A percentile compares a stretch with the other conserved stretches of the same genome.
Evolutionary conservation across 1,140 invertebrate genomes (phyloP).

Genomic region (Lordiphosa collinella): DNA sequence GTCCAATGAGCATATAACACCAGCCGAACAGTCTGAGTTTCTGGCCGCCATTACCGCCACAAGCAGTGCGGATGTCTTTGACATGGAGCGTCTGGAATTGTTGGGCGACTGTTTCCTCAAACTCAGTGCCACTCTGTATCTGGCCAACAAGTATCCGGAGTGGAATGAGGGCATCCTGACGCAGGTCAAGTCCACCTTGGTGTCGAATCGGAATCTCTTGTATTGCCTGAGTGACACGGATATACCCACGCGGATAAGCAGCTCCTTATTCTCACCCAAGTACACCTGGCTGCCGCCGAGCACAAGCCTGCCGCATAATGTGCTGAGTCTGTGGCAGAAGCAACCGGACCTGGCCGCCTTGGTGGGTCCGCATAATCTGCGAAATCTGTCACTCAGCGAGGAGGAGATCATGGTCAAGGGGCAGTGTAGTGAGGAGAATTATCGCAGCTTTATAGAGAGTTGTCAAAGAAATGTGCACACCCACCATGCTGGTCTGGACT

Average conservation of each 20-base stretch:
- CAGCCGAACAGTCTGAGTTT: slow-evolving; percentile 78
- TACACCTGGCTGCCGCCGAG: slow-evolving; percentile 83
- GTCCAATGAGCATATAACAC: slow-evolving; percentile 24
- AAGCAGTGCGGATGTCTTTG: slow-evolving; percentile 87
- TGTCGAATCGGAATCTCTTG: slow-evolving; percentile 91
- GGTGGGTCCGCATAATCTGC: slow-evolving; percentile 51
- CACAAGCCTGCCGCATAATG: slow-evolving; percentile 62
- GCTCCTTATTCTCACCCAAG: slow-evolving; percentile 71
- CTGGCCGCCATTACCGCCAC: slow-evolving; percentile 87
- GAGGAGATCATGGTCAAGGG: slow-evolving; percentile 31
- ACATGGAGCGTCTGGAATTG: slow-evolving; percentile 91
- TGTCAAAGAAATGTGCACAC: slow-evolving; percentile 27
- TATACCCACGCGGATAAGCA: slow-evolving; percentile 47
- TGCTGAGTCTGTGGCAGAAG: slow-evolving; percentile 34
- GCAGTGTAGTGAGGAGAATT: slow-evolving; percentile 8
- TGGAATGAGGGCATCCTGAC: slow-evolving; percentile 90
- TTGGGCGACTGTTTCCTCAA: slow-evolving; percentile 95
- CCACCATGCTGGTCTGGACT: slow-evolving; percentile 26
- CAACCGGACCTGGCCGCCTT: slow-evolving; percentile 16
- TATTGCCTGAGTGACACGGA: slow-evolving; percentile 82
- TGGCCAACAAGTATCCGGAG: slow-evolving; percentile 85
- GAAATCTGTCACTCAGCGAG: slow-evolving; percentile 27
- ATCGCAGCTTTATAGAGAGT: slow-evolving; percentile 24
- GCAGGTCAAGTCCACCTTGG: slow-evolving; percentile 86
- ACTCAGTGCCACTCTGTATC: slow-evolving; percentile 86